Evolutionary conservation across 64 coral and sea anemone species (phyloP).

Genomic region (Montipora efflorescens): DNA sequence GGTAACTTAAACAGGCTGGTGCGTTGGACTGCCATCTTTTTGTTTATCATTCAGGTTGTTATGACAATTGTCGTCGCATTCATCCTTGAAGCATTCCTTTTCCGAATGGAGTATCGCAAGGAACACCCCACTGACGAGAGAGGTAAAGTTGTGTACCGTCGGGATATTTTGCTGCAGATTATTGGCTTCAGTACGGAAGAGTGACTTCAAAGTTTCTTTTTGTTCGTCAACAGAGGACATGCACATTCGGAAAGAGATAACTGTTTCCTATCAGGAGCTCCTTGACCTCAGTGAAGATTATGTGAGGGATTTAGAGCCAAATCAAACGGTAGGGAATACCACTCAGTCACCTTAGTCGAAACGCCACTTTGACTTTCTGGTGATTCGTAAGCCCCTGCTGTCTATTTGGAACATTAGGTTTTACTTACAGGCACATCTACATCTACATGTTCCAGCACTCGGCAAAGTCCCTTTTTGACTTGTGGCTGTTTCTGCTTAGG

Average conservation of each 20-base stretch:
- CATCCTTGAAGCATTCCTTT: constrained; percentile 94
- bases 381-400: too few relatives aligned
- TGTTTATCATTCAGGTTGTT: constrained; percentile 80
- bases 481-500: too few relatives aligned
- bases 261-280: constrained; percentile 80
- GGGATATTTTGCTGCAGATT: neutral
- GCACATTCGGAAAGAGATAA: constrained; percentile 75
- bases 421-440: too few relatives aligned
- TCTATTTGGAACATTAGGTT: too few relatives aligned
- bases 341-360: neutral
- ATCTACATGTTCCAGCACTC: too few relatives aligned
- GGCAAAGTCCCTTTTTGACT: too few relatives aligned
- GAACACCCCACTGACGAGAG: constrained; percentile 61
- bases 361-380: too few relatives aligned
- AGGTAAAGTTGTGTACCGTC: neutral
- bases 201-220: neutral
- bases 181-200: neutral
- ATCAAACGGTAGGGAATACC: constrained; percentile 37
- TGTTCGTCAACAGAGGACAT: constrained; percentile 48
- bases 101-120: constrained; percentile 85
- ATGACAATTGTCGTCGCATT: constrained; percentile 98
- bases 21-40: neutral
- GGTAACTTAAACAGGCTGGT: neutral
- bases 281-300: constrained; percentile 29
- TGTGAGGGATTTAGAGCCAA: constrained; percentile 57